Conservation (phyloP, 2,888 invertebrate species). For the Chironomus tentans region DNA sequence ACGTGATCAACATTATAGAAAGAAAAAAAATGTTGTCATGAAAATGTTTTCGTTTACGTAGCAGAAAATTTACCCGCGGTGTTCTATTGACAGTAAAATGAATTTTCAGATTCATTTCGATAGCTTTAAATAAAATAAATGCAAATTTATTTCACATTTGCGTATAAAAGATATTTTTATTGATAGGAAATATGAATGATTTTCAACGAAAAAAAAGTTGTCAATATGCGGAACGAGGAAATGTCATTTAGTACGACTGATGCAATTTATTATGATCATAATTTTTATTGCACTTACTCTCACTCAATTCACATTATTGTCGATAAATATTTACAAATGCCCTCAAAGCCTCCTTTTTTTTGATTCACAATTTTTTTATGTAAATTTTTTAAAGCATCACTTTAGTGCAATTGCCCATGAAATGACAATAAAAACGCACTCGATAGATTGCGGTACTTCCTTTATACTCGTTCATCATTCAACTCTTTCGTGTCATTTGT, state of each 20-base stretch:
- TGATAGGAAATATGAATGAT: background rate
- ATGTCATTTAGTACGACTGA: background rate
- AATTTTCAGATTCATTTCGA: too few relatives aligned
- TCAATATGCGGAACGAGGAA: slow-evolving; percentile 1
- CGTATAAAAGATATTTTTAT: too few relatives aligned
- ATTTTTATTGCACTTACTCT: background rate
- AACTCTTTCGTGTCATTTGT: too few relatives aligned
- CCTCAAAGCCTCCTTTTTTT: background rate
- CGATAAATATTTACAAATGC: background rate
- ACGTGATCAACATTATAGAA: background rate
- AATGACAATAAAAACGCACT: background rate
- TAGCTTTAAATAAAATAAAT: too few relatives aligned
- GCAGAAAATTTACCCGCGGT: too few relatives aligned
- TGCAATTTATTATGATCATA: background rate
- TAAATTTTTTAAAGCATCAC: background rate
- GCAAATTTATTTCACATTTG: too few relatives aligned
- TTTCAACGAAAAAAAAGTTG: background rate
- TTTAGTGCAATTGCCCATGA: background rate
- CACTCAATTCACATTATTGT: background rate
- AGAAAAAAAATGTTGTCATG: background rate
- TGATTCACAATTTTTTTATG: background rate
- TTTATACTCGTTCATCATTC: background rate
- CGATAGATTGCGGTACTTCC: background rate
- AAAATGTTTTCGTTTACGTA: background rate
- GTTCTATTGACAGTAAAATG: too few relatives aligned